Conservation (phyloP, 2,797 vertebrate species). For the Austrolebias charrua region DNA sequence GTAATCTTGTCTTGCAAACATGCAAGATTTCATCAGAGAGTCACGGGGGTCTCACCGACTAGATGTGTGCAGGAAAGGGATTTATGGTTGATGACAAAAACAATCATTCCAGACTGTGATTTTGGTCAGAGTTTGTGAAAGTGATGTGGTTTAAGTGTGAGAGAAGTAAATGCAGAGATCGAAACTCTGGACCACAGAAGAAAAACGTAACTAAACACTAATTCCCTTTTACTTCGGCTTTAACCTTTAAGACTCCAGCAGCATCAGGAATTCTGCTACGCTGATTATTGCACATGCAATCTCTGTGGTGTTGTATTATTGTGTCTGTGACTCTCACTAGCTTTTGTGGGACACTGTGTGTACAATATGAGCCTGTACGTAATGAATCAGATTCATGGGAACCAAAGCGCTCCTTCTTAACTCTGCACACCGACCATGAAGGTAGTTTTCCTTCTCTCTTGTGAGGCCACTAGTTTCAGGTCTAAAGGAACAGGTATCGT, state of each 20-base stretch:
- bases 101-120: conserved; percentile 44
- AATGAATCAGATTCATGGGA: conserved; percentile 31
- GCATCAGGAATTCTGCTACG: neutral
- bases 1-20: conserved; percentile 4
- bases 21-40: conserved; percentile 6
- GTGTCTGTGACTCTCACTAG: neutral
- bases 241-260: conserved; percentile 20
- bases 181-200: conserved; percentile 69
- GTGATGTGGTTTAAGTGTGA: conserved; percentile 73
- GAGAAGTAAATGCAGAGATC: conserved; percentile 69
- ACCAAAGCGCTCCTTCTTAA: conserved; percentile 28
- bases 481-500: conserved; percentile 60
- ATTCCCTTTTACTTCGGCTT: conserved; percentile 13
- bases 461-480: conserved; percentile 57
- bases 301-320: neutral
- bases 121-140: conserved; percentile 67
- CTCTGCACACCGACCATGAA: conserved; percentile 41
- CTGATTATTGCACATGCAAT: neutral
- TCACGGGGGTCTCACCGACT: neutral
- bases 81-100: conserved; percentile 19
- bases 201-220: conserved; percentile 40
- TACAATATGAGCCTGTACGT: neutral
- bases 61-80: conserved; percentile 6
- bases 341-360: neutral
- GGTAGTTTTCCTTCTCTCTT: conserved; percentile 74